Percentiles rank a stretch among this genome's conserved stretches.
Conservation (phyloP, 2,113 vertebrate genomes). For the Chlorodrepanis virens region DNA sequence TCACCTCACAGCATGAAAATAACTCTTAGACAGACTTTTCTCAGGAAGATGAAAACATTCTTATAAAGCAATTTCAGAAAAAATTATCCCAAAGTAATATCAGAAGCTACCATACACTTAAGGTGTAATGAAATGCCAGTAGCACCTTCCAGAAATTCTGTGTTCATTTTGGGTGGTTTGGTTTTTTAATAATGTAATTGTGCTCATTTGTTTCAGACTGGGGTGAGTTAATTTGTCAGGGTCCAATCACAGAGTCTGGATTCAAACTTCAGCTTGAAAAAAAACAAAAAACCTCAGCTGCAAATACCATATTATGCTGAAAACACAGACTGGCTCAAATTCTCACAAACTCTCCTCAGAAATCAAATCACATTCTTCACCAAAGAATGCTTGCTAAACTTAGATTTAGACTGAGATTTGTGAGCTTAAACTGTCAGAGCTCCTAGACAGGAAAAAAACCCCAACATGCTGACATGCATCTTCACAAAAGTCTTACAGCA, state of each 20-base stretch:
- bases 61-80: background rate
- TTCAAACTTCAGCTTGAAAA: background rate
- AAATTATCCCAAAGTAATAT: background rate
- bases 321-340: background rate
- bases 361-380: background rate
- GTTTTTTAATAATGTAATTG: background rate
- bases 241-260: background rate
- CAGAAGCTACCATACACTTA: background rate
- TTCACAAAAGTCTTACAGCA: background rate
- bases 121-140: background rate
- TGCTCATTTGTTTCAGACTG: background rate
- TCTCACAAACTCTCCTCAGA: background rate
- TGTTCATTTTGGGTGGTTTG: background rate
- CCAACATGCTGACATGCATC: background rate
- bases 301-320: background rate
- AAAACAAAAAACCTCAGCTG: background rate
- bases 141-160: background rate
- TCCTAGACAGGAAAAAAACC: background rate
- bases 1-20: background rate
- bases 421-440: background rate
- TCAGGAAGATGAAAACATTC: background rate
- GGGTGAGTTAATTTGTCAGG: background rate
- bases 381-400: background rate
- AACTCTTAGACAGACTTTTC: background rate
- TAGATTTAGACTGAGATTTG: background rate